Conservation (phyloP, 2,888 invertebrate species). For the Leptura quadrifasciata region DNA sequence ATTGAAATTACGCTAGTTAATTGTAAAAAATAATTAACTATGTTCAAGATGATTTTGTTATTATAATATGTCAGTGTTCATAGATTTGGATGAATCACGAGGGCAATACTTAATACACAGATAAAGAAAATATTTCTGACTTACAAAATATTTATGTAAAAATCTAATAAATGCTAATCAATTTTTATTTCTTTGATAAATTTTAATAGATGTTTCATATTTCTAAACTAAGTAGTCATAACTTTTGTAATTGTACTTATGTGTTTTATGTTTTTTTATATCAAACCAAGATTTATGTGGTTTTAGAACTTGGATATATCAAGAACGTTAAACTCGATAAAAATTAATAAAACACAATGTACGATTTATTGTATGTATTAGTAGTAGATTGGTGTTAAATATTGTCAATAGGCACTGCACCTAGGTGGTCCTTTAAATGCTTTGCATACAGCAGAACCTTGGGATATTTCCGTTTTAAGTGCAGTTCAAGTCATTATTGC, state of each 20-base stretch:
- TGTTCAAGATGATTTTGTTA: too few species aligned
- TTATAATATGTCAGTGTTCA: too few species aligned
- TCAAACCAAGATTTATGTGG: neutral
- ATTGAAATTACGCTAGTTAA: too few species aligned
- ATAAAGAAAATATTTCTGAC: too few species aligned
- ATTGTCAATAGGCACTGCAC: neutral
- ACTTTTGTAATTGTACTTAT: neutral
- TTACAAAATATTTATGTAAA: too few species aligned
- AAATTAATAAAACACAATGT: neutral
- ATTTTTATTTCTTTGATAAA: neutral
- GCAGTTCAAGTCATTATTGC: constrained; percentile 14
- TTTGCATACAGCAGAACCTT: constrained; percentile 14
- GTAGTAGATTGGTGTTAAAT: neutral
- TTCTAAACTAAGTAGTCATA: neutral
- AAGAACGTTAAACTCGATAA: neutral
- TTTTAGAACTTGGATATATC: constrained; percentile 1
- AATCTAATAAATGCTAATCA: neutral
- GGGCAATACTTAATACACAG: too few species aligned
- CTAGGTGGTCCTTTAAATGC: constrained; percentile 29
- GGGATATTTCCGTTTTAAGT: constrained; percentile 15
- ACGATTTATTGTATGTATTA: neutral
- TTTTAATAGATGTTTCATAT: neutral
- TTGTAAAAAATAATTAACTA: too few species aligned
- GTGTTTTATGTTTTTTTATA: neutral
- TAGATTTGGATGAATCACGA: too few species aligned